Evolutionary conservation across 1,140 invertebrate genomes (phyloP), one percentile per base, ranked within the genome.

Genomic region (Brevipalpus yothersi): DNA sequence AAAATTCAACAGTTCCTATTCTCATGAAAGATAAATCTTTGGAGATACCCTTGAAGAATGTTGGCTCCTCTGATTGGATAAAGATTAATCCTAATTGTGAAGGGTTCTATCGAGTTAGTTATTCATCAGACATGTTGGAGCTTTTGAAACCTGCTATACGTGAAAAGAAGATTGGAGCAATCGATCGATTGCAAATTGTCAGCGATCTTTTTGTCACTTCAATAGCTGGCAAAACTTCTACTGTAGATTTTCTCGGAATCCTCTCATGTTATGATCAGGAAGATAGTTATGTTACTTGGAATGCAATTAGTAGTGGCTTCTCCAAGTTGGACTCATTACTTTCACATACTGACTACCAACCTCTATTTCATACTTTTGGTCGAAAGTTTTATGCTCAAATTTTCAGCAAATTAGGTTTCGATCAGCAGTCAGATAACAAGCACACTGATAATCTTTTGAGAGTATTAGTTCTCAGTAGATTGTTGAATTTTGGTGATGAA

Each of bases 221-320:
- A 1, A 81, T 89, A 72, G 82, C 86, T 17, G 88, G 89, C 5
- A 78, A 84, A 62, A 76, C 78, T 1, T 79, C 79, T 39, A 86
- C 86, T 13, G 79, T 80, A 0, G 83, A 90, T 66, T 80, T 84
- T 21, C 66, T 84, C 23, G 77, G 80, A 66, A 72, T 85, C 5
- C 78, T 83, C 59, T 75, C 81, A 62, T 82, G 86, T 0, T 92
- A 84, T 69, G 75, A 77, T 56, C 77, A 84, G 63, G 89, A 95
- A 71, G 81, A 81, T 15, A 83, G 90, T 70, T 94, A 85, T 71
- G 89, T 86, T 0, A 89, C 93, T 0, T 95, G 89, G 89, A 82
- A 78, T 2, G 84, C 82, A 13, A 83, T 95, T 62, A 77, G 78
- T 17, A 82, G 80, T 65, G 82, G 80, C 66, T 68, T 92, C 21